Conservation (phyloP, 2,888 invertebrate genomes). For the Toxonevra muliebris region DNA sequence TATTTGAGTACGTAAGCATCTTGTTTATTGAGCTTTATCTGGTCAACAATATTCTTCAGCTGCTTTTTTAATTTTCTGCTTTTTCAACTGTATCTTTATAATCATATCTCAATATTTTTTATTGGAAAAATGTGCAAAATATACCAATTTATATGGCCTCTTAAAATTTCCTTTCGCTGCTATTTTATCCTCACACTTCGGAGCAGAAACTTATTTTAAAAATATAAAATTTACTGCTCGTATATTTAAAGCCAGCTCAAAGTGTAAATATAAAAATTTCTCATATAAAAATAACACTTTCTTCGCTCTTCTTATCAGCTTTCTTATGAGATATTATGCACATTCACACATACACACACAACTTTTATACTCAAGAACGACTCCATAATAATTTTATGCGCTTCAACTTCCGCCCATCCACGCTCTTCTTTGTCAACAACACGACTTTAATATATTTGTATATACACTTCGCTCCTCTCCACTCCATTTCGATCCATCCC, state of each 20-base stretch:
- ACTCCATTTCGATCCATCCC: not conserved
- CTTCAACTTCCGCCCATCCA: slow-evolving; percentile 35
- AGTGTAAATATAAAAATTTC: slow-evolving; percentile 5
- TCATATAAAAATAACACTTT: slow-evolving; percentile 22
- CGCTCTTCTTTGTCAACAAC: no score
- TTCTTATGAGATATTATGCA: slow-evolving; percentile 16
- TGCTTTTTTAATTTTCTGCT: slow-evolving; percentile 6
- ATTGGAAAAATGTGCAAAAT: no score
- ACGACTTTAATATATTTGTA: no score
- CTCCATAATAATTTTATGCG: slow-evolving; percentile 56
- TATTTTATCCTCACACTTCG: no score
- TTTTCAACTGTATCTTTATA: not conserved
- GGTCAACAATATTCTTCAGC: not conserved
- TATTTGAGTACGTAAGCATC: no score
- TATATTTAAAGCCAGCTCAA: not conserved
- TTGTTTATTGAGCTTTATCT: no score
- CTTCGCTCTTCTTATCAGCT: not conserved
- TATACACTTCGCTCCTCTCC: not conserved
- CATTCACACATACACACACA: slow-evolving; percentile 6
- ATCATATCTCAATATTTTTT: no score
- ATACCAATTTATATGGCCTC: no score
- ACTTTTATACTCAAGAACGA: slow-evolving; percentile 37
- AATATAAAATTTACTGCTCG: not conserved
- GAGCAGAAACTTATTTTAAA: not conserved
- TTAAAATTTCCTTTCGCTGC: no score